Conservation (phyloP, 2,113 vertebrate species). For the Limnothrissa miodon region DNA sequence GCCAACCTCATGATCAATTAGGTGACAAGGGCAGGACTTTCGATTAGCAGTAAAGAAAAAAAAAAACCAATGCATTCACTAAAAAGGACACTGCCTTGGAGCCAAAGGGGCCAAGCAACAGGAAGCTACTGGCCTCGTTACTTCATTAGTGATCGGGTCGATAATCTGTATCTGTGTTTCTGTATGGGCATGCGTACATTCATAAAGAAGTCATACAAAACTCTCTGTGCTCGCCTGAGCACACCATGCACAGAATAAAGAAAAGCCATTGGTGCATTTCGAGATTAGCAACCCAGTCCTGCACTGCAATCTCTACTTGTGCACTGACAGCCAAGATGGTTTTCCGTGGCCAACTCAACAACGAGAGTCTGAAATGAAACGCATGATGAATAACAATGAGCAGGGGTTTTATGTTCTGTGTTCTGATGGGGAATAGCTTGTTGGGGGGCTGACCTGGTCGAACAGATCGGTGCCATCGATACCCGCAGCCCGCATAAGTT, state of each 20-base stretch:
- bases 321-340: not conserved
- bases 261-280: too few species aligned
- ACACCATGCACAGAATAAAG: too few species aligned
- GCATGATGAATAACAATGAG: not conserved
- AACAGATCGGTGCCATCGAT: constrained; percentile 92
- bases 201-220: too few species aligned
- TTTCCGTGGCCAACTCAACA: not conserved
- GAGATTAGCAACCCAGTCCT: not conserved
- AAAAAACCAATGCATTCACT: not conserved
- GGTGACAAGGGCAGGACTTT: not conserved
- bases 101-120: not conserved
- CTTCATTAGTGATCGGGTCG: not conserved
- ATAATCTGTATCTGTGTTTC: not conserved
- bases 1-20: not conserved
- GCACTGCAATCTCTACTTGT: too few species aligned
- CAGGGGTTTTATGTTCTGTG: not conserved
- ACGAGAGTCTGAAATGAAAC: too few species aligned
- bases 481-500: constrained; percentile 93
- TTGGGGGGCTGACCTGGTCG: constrained; percentile 80
- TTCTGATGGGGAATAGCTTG: not conserved
- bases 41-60: not conserved
- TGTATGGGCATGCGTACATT: too few species aligned
- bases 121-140: not conserved
- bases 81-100: not conserved
- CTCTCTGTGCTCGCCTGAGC: too few species aligned